Percentiles rank a stretch among this genome's conserved stretches.
Conservation (phyloP, 2,797 vertebrate species). For the Pelobates cultripes region DNA sequence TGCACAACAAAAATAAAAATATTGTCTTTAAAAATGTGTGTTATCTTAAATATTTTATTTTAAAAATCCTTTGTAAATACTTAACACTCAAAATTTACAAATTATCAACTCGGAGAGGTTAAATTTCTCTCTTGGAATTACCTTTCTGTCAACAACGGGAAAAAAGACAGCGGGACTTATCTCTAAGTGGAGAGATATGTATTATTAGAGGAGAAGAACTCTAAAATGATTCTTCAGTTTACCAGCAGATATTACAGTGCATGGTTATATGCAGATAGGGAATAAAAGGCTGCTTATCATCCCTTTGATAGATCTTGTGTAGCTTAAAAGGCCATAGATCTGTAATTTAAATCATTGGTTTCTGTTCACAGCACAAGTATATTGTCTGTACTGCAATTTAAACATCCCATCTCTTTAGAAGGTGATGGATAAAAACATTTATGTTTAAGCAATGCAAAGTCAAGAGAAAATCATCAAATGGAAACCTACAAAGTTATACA, state of each 20-base stretch:
- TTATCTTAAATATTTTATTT: no score
- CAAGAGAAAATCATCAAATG: neutral
- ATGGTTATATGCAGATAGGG: constrained; percentile 69
- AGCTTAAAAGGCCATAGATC: constrained; percentile 68
- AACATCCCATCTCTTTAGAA: constrained; percentile 26
- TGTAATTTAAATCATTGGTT: constrained; percentile 69
- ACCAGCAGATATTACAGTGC: constrained; percentile 62
- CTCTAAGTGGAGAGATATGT: constrained; percentile 65
- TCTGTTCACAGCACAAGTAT: constrained; percentile 59
- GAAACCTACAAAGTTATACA: no score
- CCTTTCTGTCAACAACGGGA: constrained; percentile 60
- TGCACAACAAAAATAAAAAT: no score
- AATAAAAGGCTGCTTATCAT: constrained; percentile 64
- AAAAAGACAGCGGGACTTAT: constrained; percentile 65
- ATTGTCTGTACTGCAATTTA: constrained; percentile 48
- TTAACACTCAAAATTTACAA: neutral
- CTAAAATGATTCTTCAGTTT: constrained; percentile 64
- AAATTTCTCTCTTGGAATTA: constrained; percentile 29
- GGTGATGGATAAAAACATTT: constrained; percentile 33
- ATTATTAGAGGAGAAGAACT: constrained; percentile 51
- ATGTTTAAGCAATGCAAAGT: constrained; percentile 15
- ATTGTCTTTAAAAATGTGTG: no score
- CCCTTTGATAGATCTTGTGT: constrained; percentile 62
- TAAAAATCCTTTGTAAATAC: no score
- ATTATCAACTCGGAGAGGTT: neutral